Conservation (phyloP, 2,113 vertebrate species). For the Penelope pileata region DNA sequence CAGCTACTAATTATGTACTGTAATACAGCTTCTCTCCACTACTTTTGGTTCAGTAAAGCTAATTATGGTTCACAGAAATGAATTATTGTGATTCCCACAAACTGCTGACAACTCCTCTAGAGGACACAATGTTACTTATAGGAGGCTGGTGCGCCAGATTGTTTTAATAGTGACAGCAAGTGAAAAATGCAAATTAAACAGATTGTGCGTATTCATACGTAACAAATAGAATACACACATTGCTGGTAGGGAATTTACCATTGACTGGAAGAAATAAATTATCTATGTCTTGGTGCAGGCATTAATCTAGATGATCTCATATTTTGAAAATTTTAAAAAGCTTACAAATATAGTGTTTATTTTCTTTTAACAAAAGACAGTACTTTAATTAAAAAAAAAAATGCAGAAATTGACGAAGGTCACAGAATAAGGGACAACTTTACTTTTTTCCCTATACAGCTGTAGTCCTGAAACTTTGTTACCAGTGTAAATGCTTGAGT, state of each 20-base stretch:
- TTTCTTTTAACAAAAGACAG: not conserved
- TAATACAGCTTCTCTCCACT: not conserved
- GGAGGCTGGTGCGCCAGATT: not conserved
- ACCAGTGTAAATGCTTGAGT: not conserved
- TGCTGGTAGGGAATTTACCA: not conserved
- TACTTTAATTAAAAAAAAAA: not conserved
- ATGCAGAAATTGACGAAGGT: not conserved
- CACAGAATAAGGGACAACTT: not conserved
- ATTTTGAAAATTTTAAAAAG: not conserved
- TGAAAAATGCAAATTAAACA: not conserved
- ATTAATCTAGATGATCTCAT: not conserved
- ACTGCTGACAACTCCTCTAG: not conserved
- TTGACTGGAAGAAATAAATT: not conserved
- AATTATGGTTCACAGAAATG: not conserved
- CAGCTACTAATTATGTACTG: not conserved
- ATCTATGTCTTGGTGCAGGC: not conserved
- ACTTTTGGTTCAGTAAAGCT: not conserved
- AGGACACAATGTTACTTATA: not conserved
- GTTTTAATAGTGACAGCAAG: not conserved
- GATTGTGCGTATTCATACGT: not conserved
- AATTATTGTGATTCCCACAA: not conserved
- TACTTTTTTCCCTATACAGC: not conserved
- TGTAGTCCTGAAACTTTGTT: not conserved
- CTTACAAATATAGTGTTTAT: not conserved
- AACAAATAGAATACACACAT: not conserved